Evolutionary conservation across 1,140 invertebrate species (phyloP).

Genomic region (Stratiolaelaps scimitus): DNA sequence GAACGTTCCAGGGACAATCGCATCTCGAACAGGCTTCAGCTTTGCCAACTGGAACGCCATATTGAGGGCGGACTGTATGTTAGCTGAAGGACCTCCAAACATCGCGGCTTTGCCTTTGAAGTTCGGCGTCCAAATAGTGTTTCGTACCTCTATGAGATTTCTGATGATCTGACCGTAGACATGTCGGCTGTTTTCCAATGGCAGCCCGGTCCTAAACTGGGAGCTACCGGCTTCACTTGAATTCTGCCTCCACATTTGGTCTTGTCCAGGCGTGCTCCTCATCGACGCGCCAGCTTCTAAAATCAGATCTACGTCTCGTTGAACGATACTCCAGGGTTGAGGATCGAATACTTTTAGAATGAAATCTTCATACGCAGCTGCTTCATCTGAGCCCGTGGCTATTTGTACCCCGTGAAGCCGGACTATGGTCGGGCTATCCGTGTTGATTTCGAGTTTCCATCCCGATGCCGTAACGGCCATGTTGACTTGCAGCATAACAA

Average conservation of each 20-base stretch:
- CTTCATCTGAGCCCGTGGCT: not conserved
- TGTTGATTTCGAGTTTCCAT: not conserved
- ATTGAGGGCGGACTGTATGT: not conserved
- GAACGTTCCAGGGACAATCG: not conserved
- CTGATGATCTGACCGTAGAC: not conserved
- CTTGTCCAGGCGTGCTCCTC: too few relatives aligned
- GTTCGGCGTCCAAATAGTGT: not conserved
- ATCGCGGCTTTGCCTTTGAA: constrained; percentile 1
- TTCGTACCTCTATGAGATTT: not conserved
- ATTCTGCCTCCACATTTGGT: too few relatives aligned
- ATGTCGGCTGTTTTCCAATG: too few relatives aligned
- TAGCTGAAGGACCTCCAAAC: not conserved
- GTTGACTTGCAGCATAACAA: constrained; percentile 19
- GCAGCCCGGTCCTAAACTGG: too few relatives aligned
- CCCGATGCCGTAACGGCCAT: not conserved
- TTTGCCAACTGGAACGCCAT: constrained; percentile 20
- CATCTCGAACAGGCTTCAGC: not conserved
- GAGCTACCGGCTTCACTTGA: too few relatives aligned
- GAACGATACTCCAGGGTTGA: not conserved
- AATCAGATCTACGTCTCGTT: too few relatives aligned
- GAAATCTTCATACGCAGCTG: not conserved
- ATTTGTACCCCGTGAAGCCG: not conserved
- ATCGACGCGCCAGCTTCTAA: too few relatives aligned
- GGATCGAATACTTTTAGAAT: not conserved
- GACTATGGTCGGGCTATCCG: not conserved